These are phyloP conservation scores for Lacanobia wlatinum DNA, from an alignment of 2,888 invertebrate species.

Conservation along the genomic window DNA sequence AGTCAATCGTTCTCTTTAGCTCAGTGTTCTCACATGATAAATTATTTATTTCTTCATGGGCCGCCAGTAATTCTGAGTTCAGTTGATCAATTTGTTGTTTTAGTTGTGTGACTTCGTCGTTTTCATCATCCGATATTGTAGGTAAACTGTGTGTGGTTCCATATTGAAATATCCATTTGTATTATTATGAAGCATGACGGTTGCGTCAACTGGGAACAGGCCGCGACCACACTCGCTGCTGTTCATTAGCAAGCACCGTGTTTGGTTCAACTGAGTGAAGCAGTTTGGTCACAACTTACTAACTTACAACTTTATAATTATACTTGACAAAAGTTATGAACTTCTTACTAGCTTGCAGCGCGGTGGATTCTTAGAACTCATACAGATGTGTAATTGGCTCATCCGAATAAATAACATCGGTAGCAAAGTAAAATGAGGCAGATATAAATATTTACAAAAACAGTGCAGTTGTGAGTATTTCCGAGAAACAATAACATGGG, in stretches of 20 bases:
- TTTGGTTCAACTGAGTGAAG: background rate
- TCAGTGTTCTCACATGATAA: too few relatives aligned
- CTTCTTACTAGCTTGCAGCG: too few relatives aligned
- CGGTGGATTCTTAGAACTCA: background rate
- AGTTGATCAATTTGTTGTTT: too few relatives aligned
- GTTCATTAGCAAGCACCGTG: too few relatives aligned
- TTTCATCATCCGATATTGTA: too few relatives aligned
- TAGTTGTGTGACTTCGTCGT: too few relatives aligned
- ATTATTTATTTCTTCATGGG: too few relatives aligned
- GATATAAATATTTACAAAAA: slow-evolving; percentile 17
- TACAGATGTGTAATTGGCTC: background rate
- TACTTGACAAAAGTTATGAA: background rate
- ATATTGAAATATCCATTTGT: slow-evolving; percentile 15
- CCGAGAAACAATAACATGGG: slow-evolving; percentile 12
- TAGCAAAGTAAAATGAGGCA: slow-evolving; percentile 4
- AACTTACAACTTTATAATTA: slow-evolving; percentile 1
- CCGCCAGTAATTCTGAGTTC: too few relatives aligned
- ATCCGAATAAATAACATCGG: background rate
- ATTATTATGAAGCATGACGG: background rate
- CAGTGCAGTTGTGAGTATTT: background rate
- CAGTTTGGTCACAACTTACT: background rate
- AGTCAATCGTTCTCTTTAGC: too few relatives aligned
- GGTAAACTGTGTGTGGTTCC: too few relatives aligned
- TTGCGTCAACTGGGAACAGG: background rate
- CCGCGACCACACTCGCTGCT: background rate